phyloP scores from a whole-genome alignment of 2,888 invertebrate genomes.

The Neocrepidodera transversa region DNA sequence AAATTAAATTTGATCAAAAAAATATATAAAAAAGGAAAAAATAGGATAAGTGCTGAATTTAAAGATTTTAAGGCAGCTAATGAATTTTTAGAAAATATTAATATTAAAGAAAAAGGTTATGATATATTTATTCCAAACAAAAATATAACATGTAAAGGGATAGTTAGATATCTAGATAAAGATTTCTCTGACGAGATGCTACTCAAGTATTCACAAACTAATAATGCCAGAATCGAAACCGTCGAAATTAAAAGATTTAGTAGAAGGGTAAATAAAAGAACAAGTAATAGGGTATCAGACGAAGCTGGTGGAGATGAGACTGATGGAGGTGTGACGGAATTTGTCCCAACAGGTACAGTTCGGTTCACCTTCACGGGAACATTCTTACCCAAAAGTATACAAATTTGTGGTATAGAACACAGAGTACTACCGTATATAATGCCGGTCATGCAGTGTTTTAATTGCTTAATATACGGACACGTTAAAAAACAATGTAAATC shows the following conservation, averaged over 20 bases:
- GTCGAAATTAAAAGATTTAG: background rate
- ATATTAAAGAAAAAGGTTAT: background rate
- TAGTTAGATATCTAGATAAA: background rate
- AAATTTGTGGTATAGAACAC: conserved; percentile 8
- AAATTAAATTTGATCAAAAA: conserved; percentile 10
- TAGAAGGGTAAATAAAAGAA: background rate
- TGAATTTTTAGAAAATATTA: conserved; percentile 1
- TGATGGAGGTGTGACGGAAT: too few relatives aligned
- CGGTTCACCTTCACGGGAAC: conserved; percentile 10
- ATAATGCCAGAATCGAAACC: background rate
- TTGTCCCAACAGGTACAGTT: conserved; percentile 7
- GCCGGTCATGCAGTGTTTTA: conserved; percentile 16
- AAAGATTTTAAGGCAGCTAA: background rate
- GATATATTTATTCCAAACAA: conserved; percentile 1
- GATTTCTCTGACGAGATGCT: background rate
- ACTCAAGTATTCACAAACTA: background rate
- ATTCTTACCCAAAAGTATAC: background rate
- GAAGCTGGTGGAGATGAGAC: too few relatives aligned
- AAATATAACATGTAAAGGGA: conserved; percentile 3
- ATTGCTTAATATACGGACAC: conserved; percentile 7
- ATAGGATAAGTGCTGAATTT: conserved; percentile 5
- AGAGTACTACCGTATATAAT: conserved; percentile 13
- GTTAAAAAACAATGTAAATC: conserved; percentile 9
- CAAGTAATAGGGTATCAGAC: background rate
- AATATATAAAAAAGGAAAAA: conserved; percentile 17